Evolutionary conservation across 2,888 invertebrate species (phyloP), one percentile per base, ranked within the genome.

Genomic region (Oxycera nigricornis): DNA sequence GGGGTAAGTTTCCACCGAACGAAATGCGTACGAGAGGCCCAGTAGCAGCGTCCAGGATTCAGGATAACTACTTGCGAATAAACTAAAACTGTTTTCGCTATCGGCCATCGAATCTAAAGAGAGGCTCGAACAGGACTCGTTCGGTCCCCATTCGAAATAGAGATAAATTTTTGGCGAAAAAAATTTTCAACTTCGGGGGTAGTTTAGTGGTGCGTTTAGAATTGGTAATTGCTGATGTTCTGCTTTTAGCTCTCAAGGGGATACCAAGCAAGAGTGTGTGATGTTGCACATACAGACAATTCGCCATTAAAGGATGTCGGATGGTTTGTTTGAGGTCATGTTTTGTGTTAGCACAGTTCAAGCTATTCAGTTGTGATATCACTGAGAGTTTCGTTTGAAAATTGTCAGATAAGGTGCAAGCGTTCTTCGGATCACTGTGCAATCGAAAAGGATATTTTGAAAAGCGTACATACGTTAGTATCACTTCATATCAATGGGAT

Each of bases 1-100:
- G 41, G 30, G 55, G 55, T 52, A 55, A 70, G 52, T 52, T 52
- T 22, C 20, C 52, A 52, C 6, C 14, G 52, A 7, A 22, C 55
- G 20, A 31, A 70, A 31, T 70, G 70, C 55, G 52, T 70, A 31
- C 52, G 17, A 20, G 31, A 22, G 24, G 22, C 52, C 31, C 55
- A 55, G 55, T 7, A 1, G 24, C 39, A 65, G 17, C 41, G 55
- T 28, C 39, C 46, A 41, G 67, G 22, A 67, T 52, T 28, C 59
- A 59, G 72, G 72, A 39, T 72, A 72, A 62, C 73, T 62, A 73
- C 62, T 73, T 62, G 73, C 50, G 62, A 73, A 73, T 73, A 73
- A 73, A 62, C 73, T 73, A 73, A 72, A 73, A 73, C 62, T 73
- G 73, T 73, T 73, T 73, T 14, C 55, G 70, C 61, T 73, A 73